phyloP scores from a whole-genome alignment of 2,888 invertebrate species.

The Euphydryas editha region DNA sequence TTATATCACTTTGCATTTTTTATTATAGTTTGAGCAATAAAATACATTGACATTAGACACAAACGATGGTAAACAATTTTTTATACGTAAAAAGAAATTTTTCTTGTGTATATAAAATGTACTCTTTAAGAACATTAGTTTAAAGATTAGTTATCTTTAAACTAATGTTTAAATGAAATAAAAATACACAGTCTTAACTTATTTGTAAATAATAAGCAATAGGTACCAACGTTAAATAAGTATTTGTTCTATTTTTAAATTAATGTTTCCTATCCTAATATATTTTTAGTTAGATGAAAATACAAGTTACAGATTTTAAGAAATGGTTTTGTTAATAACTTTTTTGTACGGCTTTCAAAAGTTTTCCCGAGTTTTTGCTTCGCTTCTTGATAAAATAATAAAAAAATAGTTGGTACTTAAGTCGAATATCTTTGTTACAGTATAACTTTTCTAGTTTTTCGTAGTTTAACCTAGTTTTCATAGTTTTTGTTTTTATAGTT shows the following conservation, averaged over 20 bases:
- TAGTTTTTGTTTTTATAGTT: conserved; percentile 21
- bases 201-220: not conserved
- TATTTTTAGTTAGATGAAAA: conserved; percentile 30
- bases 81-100: no score
- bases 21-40: no score
- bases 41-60: no score
- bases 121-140: no score
- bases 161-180: not conserved
- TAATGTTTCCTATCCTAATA: not conserved
- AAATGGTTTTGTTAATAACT: conserved; percentile 14
- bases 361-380: no score
- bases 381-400: no score
- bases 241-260: no score
- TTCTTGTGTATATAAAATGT: no score
- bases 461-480: conserved; percentile 22
- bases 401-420: no score
- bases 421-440: conserved; percentile 43
- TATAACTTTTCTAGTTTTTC: conserved; percentile 9
- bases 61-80: no score
- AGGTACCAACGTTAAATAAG: no score
- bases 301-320: conserved; percentile 12
- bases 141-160: no score
- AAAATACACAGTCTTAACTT: not conserved
- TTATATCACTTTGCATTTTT: not conserved
- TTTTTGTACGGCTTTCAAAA: conserved; percentile 33